Evolutionary conservation across 2,888 invertebrate genomes (phyloP), one percentile per base, ranked within the genome.

Genomic region (Amorpha juglandis): DNA sequence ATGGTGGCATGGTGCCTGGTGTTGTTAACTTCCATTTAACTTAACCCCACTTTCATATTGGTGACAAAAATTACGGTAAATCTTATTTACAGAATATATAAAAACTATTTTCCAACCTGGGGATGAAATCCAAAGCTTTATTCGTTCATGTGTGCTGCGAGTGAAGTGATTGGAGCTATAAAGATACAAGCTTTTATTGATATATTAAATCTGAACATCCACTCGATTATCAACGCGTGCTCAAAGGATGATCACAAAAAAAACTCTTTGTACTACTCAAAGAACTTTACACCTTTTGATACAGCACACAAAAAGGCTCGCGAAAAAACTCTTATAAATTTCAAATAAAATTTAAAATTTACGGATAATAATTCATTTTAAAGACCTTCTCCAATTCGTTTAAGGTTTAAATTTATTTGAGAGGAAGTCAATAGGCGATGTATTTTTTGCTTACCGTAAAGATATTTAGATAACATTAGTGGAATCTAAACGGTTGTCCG

Each of bases 381-480:
- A 47, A 48, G 16, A n/a, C 58, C 52, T 67, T 51, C 11, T 0
- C n/a, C 4, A 1, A 3, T n/a, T 48, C 19, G 33, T n/a, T 50
- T 64, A 63, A 42, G 51, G 50, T 58, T 58, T 55, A 51, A 45
- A 58, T 21, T 63, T 0, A 38, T 62, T 50, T 69, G 67, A 72
- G 70, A 67, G 68, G 68, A 11, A 16, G 42, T 55, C 19, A 47
- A 35, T 48, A 48, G 1, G 45, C 14, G 14, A 19, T 8, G n/a
- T 21, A 14, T 58, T 65, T 65, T 87, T 89, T 80, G 79, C 80
- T 88, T 80, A 74, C 82, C 83, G 77, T 82, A 76, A 83, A 85
- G 86, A 89, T 88, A 83, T 90, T 88, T 84, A 91, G 92, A 92
- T 92, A 92, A 89, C 90, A 92, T 93, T 93, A 92, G 92, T 90